These are phyloP conservation scores for Garrulus glandarius DNA, from an alignment of 2,797 vertebrate species.

Conservation along the genomic window DNA sequence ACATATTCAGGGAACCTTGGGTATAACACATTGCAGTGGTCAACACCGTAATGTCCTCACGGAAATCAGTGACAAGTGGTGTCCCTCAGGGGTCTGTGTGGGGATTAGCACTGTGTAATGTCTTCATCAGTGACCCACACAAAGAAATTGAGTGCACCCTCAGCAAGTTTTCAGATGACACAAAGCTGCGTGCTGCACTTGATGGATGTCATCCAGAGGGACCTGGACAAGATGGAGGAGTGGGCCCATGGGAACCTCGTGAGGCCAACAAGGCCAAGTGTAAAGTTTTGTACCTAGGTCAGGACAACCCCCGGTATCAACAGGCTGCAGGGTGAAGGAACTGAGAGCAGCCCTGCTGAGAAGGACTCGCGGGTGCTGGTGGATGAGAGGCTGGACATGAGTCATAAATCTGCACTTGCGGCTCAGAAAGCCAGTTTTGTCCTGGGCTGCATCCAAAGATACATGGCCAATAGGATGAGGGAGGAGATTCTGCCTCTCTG, in stretches of 20 bases:
- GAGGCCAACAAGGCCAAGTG: not conserved
- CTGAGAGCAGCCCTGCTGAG: not conserved
- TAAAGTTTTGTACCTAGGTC: not conserved
- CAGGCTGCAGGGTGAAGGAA: not conserved
- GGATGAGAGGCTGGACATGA: not conserved
- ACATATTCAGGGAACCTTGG: not conserved
- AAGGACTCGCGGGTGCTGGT: accelerated
- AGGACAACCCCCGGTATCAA: accelerated
- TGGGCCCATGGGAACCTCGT: too few relatives aligned
- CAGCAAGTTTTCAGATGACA: not conserved
- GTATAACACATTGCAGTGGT: not conserved
- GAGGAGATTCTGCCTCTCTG: not conserved
- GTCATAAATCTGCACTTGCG: not conserved
- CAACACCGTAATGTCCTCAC: not conserved
- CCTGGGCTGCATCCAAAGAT: not conserved
- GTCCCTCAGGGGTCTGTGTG: not conserved
- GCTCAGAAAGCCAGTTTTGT: not conserved
- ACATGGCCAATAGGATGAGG: not conserved
- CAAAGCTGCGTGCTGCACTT: not conserved
- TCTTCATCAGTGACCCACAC: not conserved
- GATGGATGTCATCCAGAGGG: too few relatives aligned
- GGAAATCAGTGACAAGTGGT: not conserved
- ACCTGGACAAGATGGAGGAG: not conserved
- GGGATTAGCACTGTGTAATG: not conserved
- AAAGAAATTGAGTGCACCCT: not conserved